Conservation (phyloP, 2,888 invertebrate genomes). For the Pterostichus niger region DNA sequence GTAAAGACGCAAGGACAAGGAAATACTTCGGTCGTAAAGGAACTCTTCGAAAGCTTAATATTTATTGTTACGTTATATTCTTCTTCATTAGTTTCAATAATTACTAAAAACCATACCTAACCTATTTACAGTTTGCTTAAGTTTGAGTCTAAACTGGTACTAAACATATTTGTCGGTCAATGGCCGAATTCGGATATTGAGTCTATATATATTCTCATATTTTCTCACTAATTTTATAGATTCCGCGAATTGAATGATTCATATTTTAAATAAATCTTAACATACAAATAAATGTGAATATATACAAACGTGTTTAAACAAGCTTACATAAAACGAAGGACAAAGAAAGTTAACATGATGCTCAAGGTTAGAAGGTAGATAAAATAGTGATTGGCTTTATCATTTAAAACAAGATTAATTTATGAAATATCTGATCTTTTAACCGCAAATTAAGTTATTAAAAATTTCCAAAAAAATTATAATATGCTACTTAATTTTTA, state of each 20-base stretch:
- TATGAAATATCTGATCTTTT: background rate
- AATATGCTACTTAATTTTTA: background rate
- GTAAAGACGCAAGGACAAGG: no score
- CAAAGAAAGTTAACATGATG: constrained; percentile 8
- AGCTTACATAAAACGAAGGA: background rate
- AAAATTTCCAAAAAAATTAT: no score
- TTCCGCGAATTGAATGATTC: background rate
- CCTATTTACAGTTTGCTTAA: no score
- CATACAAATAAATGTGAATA: background rate
- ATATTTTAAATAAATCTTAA: background rate
- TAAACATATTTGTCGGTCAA: no score
- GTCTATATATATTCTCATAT: background rate
- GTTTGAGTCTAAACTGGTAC: no score
- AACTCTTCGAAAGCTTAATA: no score
- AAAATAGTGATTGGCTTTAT: constrained; percentile 9
- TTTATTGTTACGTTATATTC: no score
- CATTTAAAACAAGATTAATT: background rate
- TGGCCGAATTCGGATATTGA: no score
- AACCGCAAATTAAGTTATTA: no score
- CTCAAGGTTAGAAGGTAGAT: constrained; percentile 1
- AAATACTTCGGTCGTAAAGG: no score
- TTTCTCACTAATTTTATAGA: background rate
- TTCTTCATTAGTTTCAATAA: no score
- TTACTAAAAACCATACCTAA: no score
- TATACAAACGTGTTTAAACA: constrained; percentile 8